A percentile compares a stretch with the other conserved stretches of the same genome.
These are phyloP conservation scores for Melitaea cinxia DNA, from an alignment of 1,140 invertebrate genomes.

Conservation along the genomic window DNA sequence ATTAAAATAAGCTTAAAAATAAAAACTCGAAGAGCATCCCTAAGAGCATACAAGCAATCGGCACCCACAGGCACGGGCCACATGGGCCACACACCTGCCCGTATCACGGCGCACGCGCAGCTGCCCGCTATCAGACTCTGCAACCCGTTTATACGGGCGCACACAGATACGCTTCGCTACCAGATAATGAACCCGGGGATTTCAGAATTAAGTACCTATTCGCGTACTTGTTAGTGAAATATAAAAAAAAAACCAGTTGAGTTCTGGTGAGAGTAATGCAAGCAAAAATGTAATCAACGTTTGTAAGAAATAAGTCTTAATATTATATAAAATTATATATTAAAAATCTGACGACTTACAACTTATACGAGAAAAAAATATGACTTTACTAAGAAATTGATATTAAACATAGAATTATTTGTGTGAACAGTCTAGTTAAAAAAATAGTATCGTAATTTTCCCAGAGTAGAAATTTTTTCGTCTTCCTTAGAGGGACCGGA, in stretches of 20 bases:
- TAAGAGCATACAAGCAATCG: neutral
- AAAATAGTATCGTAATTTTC: too few species aligned
- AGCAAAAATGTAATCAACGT: neutral
- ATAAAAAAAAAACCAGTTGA: too few species aligned
- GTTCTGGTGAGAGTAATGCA: neutral
- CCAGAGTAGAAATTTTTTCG: too few species aligned
- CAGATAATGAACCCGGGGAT: slow-evolving; percentile 34
- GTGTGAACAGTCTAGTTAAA: too few species aligned
- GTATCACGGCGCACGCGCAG: slow-evolving; percentile 60
- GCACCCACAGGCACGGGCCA: slow-evolving; percentile 39
- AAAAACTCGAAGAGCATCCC: neutral
- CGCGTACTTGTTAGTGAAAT: slow-evolving; percentile 4
- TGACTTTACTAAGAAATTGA: too few species aligned
- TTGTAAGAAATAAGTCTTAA: neutral
- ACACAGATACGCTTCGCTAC: slow-evolving; percentile 26
- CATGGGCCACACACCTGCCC: slow-evolving; percentile 47
- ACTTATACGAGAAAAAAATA: too few species aligned
- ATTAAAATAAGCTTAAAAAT: too few species aligned
- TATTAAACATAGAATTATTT: too few species aligned
- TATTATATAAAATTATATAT: too few species aligned
- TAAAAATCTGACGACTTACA: too few species aligned
- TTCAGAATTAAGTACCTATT: slow-evolving; percentile 14
- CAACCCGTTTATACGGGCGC: slow-evolving; percentile 28
- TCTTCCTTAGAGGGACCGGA: too few species aligned
- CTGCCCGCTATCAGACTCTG: slow-evolving; percentile 44